Conservation (phyloP, 2,113 vertebrate species). For the Pelecanus crispus region DNA sequence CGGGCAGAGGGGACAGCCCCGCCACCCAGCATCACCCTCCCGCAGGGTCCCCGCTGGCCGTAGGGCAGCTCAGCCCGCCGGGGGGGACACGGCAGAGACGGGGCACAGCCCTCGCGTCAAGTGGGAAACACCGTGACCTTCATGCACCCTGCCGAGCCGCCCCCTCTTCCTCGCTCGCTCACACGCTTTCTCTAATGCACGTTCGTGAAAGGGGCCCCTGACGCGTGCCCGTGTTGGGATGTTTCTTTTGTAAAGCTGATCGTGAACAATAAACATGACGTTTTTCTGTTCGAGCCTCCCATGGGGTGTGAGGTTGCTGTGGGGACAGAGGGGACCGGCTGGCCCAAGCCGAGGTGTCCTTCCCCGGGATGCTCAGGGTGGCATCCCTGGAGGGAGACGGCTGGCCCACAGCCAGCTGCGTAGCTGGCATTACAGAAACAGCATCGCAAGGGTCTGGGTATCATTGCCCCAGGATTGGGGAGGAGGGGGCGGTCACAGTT, state of each 20-base stretch:
- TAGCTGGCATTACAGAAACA: background rate
- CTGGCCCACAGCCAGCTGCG: accelerated
- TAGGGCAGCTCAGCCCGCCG: background rate
- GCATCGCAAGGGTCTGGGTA: background rate
- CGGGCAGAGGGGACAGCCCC: background rate
- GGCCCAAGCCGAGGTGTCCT: background rate
- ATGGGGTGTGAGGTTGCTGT: accelerated
- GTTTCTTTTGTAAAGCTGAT: conserved; percentile 76
- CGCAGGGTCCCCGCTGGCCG: background rate
- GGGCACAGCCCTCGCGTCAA: background rate
- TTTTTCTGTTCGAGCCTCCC: conserved; percentile 62
- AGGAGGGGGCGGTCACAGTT: background rate
- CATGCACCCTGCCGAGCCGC: background rate
- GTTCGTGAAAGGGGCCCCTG: conserved; percentile 52
- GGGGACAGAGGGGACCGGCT: accelerated
- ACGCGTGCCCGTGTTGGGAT: background rate
- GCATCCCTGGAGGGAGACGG: background rate
- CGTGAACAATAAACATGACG: conserved; percentile 75
- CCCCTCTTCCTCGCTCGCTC: background rate
- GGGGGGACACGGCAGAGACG: accelerated
- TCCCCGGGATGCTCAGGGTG: background rate
- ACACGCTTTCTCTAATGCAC: conserved; percentile 54
- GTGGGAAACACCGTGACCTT: conserved; percentile 44
- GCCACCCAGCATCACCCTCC: accelerated
- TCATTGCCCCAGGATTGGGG: background rate